Conservation (phyloP, 2,888 invertebrate species). For the Agrypnus murinus region DNA sequence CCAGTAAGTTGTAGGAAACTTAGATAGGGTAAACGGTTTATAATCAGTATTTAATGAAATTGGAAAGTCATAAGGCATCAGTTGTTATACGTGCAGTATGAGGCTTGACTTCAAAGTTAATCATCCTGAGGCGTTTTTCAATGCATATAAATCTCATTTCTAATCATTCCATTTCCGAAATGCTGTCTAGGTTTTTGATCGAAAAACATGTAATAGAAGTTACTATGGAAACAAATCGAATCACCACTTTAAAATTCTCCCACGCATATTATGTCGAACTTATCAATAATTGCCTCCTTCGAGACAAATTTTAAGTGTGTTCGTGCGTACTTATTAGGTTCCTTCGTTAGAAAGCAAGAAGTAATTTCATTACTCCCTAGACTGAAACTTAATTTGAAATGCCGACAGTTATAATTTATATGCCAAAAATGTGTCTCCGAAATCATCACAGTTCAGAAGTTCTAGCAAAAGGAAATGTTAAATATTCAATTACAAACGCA, state of each 20-base stretch:
- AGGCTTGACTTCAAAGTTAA: too few relatives aligned
- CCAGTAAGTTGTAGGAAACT: too few relatives aligned
- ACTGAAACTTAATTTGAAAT: slow-evolving; percentile 7
- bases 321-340: slow-evolving; percentile 20
- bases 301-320: slow-evolving; percentile 3
- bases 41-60: too few relatives aligned
- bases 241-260: slow-evolving; percentile 5
- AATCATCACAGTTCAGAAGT: slow-evolving; percentile 2
- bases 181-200: too few relatives aligned
- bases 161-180: too few relatives aligned
- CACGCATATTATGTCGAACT: slow-evolving; percentile 17
- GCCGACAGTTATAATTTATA: neutral
- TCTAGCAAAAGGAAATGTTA: neutral
- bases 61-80: too few relatives aligned
- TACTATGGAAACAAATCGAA: slow-evolving; percentile 6
- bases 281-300: slow-evolving; percentile 14
- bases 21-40: too few relatives aligned
- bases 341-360: neutral
- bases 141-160: too few relatives aligned
- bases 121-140: too few relatives aligned
- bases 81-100: too few relatives aligned
- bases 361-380: slow-evolving; percentile 19
- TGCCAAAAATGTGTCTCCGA: neutral
- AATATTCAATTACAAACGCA: slow-evolving; percentile 7
- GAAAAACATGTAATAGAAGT: too few relatives aligned